Conservation (phyloP, 2,888 invertebrate species). For the Rhopalosiphum nymphaeae region DNA sequence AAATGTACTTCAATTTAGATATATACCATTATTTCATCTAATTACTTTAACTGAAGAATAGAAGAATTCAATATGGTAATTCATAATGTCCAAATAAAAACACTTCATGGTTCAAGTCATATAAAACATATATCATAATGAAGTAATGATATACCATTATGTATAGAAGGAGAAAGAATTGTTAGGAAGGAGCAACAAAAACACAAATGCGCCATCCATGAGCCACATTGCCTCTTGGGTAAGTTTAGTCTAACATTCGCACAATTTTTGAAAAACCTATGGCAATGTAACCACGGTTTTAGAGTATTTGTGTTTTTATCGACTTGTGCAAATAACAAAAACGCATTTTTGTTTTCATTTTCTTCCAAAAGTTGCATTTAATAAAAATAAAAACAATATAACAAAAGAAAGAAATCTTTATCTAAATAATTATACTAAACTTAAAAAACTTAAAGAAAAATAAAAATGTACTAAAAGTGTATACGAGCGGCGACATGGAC, state of each 20-base stretch:
- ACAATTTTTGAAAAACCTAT: constrained; percentile 62
- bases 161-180: constrained; percentile 54
- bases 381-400: constrained; percentile 63
- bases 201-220: constrained; percentile 68
- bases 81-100: neutral
- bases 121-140: neutral
- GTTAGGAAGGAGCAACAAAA: constrained; percentile 65
- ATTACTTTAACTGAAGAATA: neutral
- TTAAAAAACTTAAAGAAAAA: constrained; percentile 46
- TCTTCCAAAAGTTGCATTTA: constrained; percentile 65
- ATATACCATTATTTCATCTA: neutral
- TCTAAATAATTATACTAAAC: constrained; percentile 65
- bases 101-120: neutral
- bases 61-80: neutral
- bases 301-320: constrained; percentile 67
- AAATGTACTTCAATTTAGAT: neutral
- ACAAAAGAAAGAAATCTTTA: constrained; percentile 59
- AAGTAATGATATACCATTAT: neutral
- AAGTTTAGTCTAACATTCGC: constrained; percentile 36
- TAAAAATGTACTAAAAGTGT: constrained; percentile 46
- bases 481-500: constrained; percentile 63
- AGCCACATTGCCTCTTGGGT: constrained; percentile 67
- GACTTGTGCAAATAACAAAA: constrained; percentile 65
- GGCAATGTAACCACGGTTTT: constrained; percentile 66
- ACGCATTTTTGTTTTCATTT: constrained; percentile 60